phyloP scores from a whole-genome alignment of 2,797 vertebrate genomes.

The Leptodactylus fallax region DNA sequence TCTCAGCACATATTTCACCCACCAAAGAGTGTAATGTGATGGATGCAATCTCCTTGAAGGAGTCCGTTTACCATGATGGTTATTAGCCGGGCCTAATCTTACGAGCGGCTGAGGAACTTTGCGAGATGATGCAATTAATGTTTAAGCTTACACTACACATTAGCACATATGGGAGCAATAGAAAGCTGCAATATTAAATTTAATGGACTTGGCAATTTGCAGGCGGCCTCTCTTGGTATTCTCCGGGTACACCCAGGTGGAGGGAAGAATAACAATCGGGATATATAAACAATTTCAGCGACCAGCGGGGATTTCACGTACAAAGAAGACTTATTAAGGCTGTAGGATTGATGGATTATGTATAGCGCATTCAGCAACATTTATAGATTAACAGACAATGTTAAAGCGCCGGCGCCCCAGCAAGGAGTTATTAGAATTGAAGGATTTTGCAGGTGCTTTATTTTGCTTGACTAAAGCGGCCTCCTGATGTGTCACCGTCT shows the following conservation, averaged over 20 bases:
- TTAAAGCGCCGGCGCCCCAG: not conserved
- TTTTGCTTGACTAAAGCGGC: not conserved
- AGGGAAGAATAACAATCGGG: not conserved
- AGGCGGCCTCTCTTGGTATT: not conserved
- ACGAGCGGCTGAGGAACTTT: conserved; percentile 62
- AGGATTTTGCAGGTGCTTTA: not conserved
- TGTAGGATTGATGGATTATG: conserved; percentile 32
- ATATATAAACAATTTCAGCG: conserved; percentile 29
- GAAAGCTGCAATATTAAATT: conserved; percentile 41
- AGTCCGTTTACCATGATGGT: conserved; percentile 37
- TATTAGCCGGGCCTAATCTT: conserved; percentile 60
- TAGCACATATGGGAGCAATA: conserved; percentile 57
- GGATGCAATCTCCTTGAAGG: not conserved
- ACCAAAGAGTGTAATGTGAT: not conserved
- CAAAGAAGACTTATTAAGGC: conserved; percentile 32
- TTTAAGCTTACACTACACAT: conserved; percentile 60
- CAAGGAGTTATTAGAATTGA: not conserved
- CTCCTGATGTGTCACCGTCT: not conserved
- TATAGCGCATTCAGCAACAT: conserved; percentile 33
- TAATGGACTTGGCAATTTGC: conserved; percentile 51
- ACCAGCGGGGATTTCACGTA: conserved; percentile 27
- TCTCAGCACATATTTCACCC: not conserved
- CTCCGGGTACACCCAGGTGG: rapidly evolving
- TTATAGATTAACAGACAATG: conserved; percentile 31
- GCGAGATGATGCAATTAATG: conserved; percentile 65